Evolutionary conservation across 2,888 invertebrate species (phyloP).

Genomic region (Cheilosia soror): DNA sequence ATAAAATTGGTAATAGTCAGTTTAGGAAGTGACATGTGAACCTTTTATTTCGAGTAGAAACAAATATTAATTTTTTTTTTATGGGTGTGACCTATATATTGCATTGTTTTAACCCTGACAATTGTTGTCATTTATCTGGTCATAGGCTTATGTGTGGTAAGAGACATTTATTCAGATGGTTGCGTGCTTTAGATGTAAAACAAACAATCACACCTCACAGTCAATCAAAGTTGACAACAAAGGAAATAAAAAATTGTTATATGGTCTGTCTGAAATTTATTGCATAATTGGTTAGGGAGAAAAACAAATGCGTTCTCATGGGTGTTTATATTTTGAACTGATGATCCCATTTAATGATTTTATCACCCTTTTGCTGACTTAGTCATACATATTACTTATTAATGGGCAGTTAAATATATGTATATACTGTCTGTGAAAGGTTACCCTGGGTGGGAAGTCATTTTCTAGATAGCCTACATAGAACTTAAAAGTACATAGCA

Average conservation of each 20-base stretch:
- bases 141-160: constrained; percentile 15
- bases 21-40: constrained; percentile 3
- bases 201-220: neutral
- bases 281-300: too few species aligned
- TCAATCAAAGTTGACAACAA: neutral
- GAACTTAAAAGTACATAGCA: neutral
- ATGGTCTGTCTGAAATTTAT: neutral
- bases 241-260: neutral
- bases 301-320: too few species aligned
- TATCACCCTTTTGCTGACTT: neutral
- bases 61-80: constrained; percentile 3
- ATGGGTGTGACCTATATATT: constrained; percentile 49
- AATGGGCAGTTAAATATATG: neutral
- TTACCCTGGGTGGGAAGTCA: neutral
- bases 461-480: neutral
- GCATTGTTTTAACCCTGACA: constrained; percentile 34
- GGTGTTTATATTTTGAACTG: neutral
- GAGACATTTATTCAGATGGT: constrained; percentile 19
- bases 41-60: neutral
- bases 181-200: neutral
- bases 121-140: neutral
- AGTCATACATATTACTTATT: neutral
- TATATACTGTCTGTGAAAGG: neutral
- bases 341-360: neutral
- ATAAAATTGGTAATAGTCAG: neutral